Base-by-base conservation (phyloP, 2,113 vertebrate genomes). In the Paramormyrops kingsleyae region DNA sequence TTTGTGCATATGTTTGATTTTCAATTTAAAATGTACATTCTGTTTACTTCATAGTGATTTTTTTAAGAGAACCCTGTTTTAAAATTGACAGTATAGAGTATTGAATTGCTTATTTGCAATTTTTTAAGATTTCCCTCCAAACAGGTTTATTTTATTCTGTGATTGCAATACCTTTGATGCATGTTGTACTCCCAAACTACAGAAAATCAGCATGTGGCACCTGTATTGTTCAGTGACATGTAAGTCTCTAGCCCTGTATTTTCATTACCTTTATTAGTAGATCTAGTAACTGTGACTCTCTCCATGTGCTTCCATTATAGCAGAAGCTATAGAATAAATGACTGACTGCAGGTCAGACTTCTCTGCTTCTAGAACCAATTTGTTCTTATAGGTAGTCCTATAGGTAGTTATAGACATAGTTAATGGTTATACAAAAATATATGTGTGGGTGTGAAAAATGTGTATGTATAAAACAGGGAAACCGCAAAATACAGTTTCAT, bases 151-250 rank as follows among this genome's bases (percentile, higher is more conserved):
- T 42, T 19, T 24, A 39, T 31, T 92, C 88, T 92, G 89, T 91
- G 87, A 27, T 56, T 53, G 49, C 85, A 31, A 15, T 87, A 53
- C 46, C 50, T 50, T 27, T 87, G 15, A 42, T 47, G 7, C 87
- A 87, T 94, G 88, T 92, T 94, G 90, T 95, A 90, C 91, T 93
- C 91, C 91, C 91, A 80, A 93, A 93, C 92, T 92, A 42, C 95
- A 96, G 95, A 91, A 46, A 90, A 94, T 94, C 94, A 94, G 89
- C 92, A 89, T 17, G 62, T 90, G 91, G 74, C 90, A 92, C 91
- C 93, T 91, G 89, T 94, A 62, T 89, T 62, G 86, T 56, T 46
- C 88, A n/a, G 53, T 86, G 80, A 92, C 87, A 90, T 89, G 96
- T 96, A 96, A 95, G 95, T 96, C 66, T 90, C 89, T 74, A 66